phyloP scores from a whole-genome alignment of 2,797 vertebrate species.

The Furcifer pardalis region DNA sequence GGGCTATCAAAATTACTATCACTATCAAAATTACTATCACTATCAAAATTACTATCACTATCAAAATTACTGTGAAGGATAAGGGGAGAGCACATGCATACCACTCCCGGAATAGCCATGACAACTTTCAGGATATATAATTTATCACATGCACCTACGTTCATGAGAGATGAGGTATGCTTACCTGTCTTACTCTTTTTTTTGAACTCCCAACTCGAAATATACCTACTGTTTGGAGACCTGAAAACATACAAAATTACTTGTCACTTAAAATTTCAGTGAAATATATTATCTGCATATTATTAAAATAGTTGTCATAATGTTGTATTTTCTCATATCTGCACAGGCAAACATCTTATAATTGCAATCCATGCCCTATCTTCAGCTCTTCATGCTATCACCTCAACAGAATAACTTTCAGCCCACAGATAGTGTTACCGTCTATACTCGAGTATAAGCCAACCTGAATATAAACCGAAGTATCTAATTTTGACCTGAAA shows the following conservation, averaged over 20 bases:
- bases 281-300: not conserved
- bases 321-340: not conserved
- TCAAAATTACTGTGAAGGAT: not conserved
- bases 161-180: conserved; percentile 39
- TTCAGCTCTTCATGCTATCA: not conserved
- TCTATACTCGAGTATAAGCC: too few species aligned
- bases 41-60: not conserved
- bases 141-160: not conserved
- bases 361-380: not conserved
- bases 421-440: not conserved
- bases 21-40: not conserved
- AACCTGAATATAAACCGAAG: too few species aligned
- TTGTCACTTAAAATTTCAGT: conserved; percentile 39
- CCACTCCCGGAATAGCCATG: not conserved
- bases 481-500: too few species aligned
- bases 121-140: conserved; percentile 7
- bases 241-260: conserved; percentile 76
- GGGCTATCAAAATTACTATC: not conserved
- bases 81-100: not conserved
- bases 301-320: not conserved
- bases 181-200: conserved; percentile 96
- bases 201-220: conserved; percentile 98
- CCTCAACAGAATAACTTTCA: not conserved
- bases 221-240: conserved; percentile 95
- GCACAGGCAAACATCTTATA: too few species aligned